A percentile compares a stretch with the other conserved stretches of the same genome.
These are phyloP conservation scores for Cremastinae sp. DNA, from an alignment of 2,888 invertebrate genomes.

Conservation along the genomic window DNA sequence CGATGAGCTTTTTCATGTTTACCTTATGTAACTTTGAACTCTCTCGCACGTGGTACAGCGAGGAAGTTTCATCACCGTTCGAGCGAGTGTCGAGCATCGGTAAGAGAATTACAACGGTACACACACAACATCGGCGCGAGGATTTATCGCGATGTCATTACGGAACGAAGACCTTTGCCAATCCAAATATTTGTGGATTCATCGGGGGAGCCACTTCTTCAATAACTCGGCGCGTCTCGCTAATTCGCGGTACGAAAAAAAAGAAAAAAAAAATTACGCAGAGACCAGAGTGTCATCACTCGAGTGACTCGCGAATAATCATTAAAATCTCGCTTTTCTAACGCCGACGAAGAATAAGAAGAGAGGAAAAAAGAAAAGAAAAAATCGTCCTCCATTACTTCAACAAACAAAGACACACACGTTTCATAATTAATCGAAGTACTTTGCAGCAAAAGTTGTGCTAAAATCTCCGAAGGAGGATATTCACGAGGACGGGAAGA, in stretches of 20 bases:
- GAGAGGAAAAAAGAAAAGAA: too few relatives aligned
- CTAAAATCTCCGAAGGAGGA: background rate
- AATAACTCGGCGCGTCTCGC: background rate
- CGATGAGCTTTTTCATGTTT: conserved; percentile 21
- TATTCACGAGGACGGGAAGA: background rate
- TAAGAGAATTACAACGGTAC: conserved; percentile 1
- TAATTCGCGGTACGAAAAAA: background rate
- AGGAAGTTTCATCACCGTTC: conserved; percentile 14
- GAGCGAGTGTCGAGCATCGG: background rate
- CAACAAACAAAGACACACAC: too few relatives aligned
- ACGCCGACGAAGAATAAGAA: too few relatives aligned
- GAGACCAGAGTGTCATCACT: too few relatives aligned
- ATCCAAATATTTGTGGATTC: conserved; percentile 49
- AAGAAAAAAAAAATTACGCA: too few relatives aligned
- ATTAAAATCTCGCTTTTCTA: too few relatives aligned
- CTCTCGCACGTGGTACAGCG: conserved; percentile 34
- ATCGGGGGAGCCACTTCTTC: conserved; percentile 19
- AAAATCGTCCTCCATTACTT: too few relatives aligned
- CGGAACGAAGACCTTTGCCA: conserved; percentile 25
- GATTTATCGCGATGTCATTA: conserved; percentile 50
- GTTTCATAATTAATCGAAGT: too few relatives aligned
- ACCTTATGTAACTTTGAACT: conserved; percentile 55
- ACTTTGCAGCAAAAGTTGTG: background rate
- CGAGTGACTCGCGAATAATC: too few relatives aligned
- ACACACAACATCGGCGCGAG: background rate